Evolutionary conservation across 1,140 invertebrate genomes (phyloP).

Genomic region (Halyomorpha halys): DNA sequence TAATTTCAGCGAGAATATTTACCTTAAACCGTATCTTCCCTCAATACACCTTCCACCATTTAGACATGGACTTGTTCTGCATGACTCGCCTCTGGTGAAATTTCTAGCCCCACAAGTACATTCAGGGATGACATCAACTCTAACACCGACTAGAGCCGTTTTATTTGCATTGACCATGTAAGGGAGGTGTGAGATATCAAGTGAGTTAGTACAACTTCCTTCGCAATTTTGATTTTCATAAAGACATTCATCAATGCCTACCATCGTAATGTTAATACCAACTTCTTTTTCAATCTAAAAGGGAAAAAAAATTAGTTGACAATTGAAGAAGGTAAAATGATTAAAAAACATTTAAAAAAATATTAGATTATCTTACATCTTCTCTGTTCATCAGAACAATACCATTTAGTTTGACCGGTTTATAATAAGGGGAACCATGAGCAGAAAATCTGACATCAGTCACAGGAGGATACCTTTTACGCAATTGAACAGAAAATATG

Average conservation of each 20-base stretch:
- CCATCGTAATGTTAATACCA: conserved; percentile 93
- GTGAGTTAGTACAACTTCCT: conserved; percentile 85
- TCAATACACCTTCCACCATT: conserved; percentile 91
- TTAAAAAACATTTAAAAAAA: background rate
- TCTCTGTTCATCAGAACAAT: conserved; percentile 86
- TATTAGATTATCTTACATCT: conserved; percentile 44
- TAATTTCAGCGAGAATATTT: conserved; percentile 30
- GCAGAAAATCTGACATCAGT: conserved; percentile 91
- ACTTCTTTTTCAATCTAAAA: conserved; percentile 77
- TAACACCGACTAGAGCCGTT: conserved; percentile 85
- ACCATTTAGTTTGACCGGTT: conserved; percentile 85
- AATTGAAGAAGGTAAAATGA: background rate
- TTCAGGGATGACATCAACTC: conserved; percentile 76
- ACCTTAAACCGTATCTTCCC: conserved; percentile 71
- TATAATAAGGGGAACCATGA: conserved; percentile 91
- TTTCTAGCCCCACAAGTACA: conserved; percentile 86
- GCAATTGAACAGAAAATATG: conserved; percentile 85
- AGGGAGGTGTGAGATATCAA: conserved; percentile 79
- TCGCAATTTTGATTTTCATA: conserved; percentile 93
- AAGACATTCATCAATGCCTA: conserved; percentile 93
- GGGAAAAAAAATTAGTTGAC: conserved; percentile 1
- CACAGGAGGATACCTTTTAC: conserved; percentile 72
- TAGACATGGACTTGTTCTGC: conserved; percentile 79
- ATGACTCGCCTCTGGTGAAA: conserved; percentile 79
- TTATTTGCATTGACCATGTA: conserved; percentile 96